Evolutionary conservation across 2,888 invertebrate genomes (phyloP).

Genomic region (Brenthis daphne): DNA sequence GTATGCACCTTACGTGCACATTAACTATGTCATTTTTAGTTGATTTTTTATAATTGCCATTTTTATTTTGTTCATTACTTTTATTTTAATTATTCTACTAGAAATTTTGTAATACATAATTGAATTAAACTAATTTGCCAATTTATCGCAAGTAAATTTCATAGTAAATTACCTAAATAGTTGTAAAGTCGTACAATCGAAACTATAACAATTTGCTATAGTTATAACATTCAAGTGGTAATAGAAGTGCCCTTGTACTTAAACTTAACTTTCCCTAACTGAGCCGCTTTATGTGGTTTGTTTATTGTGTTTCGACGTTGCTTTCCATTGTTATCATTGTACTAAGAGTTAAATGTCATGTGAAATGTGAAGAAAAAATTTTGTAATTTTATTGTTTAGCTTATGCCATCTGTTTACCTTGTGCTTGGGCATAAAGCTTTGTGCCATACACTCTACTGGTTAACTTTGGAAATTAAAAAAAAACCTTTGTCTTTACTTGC

Average conservation of each 20-base stretch:
- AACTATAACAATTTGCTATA: not conserved
- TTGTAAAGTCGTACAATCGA: too few species aligned
- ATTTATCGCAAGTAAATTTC: too few species aligned
- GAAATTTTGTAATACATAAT: not conserved
- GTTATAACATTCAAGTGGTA: conserved; percentile 59
- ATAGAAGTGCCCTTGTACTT: conserved; percentile 53
- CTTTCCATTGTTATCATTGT: conserved; percentile 57
- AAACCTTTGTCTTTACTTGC: too few species aligned
- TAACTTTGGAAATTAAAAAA: too few species aligned
- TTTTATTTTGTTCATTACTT: not conserved
- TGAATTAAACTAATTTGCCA: too few species aligned
- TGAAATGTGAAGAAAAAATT: not conserved
- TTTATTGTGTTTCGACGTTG: conserved; percentile 58
- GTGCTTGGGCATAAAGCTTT: conserved; percentile 14
- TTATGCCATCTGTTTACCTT: not conserved
- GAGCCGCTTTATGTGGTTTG: conserved; percentile 58
- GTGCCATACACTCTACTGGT: too few species aligned
- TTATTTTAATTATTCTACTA: not conserved
- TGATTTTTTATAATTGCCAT: not conserved
- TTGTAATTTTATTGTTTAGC: not conserved
- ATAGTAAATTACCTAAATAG: too few species aligned
- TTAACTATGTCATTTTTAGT: conserved; percentile 13
- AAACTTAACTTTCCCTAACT: conserved; percentile 53
- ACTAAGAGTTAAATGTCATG: not conserved
- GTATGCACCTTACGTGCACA: conserved; percentile 30